A percentile compares a stretch with the other conserved stretches of the same genome.
These are phyloP conservation scores for Nannoperca obscura DNA, from an alignment of 2,797 vertebrate species.

Conservation along the genomic window DNA sequence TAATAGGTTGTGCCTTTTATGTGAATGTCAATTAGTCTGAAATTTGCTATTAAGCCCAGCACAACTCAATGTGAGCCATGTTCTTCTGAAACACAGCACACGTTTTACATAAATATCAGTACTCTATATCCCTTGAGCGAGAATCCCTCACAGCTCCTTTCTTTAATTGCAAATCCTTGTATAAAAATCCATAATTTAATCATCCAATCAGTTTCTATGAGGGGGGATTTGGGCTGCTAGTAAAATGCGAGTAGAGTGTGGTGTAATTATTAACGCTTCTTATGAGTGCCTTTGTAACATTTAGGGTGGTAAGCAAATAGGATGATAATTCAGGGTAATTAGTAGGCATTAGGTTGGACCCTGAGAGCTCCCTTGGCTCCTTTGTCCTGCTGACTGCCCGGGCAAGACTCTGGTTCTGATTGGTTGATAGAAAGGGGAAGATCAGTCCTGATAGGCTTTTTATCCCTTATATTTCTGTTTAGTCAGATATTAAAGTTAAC, in stretches of 20 bases:
- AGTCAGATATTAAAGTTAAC: slow-evolving; percentile 3
- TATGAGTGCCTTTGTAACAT: slow-evolving; percentile 59
- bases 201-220: slow-evolving; percentile 65
- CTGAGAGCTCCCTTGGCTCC: slow-evolving; percentile 36
- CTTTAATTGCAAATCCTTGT: slow-evolving; percentile 71
- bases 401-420: slow-evolving; percentile 21
- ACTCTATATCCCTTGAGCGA: slow-evolving; percentile 39
- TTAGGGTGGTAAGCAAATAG: slow-evolving; percentile 56
- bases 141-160: slow-evolving; percentile 40
- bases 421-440: slow-evolving; percentile 10
- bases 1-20: slow-evolving; percentile 6
- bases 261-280: slow-evolving; percentile 70
- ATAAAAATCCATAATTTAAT: slow-evolving; percentile 75
- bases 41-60: slow-evolving; percentile 30
- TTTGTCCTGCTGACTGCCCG: slow-evolving; percentile 24
- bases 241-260: slow-evolving; percentile 42
- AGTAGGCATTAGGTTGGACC: slow-evolving; percentile 49
- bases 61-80: slow-evolving; percentile 11
- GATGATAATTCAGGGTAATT: slow-evolving; percentile 61
- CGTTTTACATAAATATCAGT: slow-evolving; percentile 46
- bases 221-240: slow-evolving; percentile 63
- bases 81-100: slow-evolving; percentile 11
- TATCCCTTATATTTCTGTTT: background rate
- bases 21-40: slow-evolving; percentile 24
- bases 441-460: slow-evolving; percentile 20